Evolutionary conservation across 2,888 invertebrate genomes (phyloP).

Genomic region (Dione juno): DNA sequence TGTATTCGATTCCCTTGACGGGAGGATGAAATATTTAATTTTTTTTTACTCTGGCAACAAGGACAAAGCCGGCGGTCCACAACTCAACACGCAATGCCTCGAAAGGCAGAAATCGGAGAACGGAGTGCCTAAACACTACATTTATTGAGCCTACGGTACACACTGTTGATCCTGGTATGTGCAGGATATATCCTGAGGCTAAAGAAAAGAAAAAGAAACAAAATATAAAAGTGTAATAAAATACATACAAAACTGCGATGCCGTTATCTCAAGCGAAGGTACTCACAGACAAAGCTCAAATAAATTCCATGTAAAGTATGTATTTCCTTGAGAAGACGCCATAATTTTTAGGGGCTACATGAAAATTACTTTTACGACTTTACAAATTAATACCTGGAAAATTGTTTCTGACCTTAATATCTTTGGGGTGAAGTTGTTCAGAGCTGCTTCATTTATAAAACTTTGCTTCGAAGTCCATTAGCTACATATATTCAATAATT

Average conservation of each 20-base stretch:
- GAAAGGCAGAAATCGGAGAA: too few species aligned
- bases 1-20: too few species aligned
- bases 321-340: conserved; percentile 65
- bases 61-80: too few species aligned
- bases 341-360: conserved; percentile 77
- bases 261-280: conserved; percentile 67
- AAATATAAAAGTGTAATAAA: conserved; percentile 57
- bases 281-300: conserved; percentile 66
- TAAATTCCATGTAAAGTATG: conserved; percentile 72
- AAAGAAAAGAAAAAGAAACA: too few species aligned
- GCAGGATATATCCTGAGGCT: too few species aligned
- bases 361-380: conserved; percentile 81
- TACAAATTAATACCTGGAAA: conserved; percentile 81
- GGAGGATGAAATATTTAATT: too few species aligned
- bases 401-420: conserved; percentile 72
- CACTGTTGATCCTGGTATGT: too few species aligned
- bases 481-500: neutral
- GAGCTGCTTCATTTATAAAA: conserved; percentile 25
- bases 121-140: too few species aligned
- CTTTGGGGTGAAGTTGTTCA: conserved; percentile 61
- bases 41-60: too few species aligned
- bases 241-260: conserved; percentile 62
- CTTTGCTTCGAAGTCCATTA: neutral
- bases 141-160: too few species aligned
- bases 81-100: too few species aligned